Base-by-base conservation (phyloP, 2,888 invertebrate genomes). In the Chloroclysta siterata region DNA sequence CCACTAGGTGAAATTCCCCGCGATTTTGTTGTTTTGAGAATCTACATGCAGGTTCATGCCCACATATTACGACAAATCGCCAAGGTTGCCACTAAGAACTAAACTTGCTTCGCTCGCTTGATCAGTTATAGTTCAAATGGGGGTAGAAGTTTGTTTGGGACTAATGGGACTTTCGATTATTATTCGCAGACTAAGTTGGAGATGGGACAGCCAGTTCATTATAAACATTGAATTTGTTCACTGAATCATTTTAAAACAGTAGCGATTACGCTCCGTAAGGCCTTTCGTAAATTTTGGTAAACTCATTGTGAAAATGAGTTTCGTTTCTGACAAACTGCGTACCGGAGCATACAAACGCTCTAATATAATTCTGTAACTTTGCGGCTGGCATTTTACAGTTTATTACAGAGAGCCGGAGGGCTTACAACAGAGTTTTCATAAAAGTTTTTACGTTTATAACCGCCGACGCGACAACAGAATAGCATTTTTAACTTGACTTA, bases 371-470 rank as follows among this genome's bases (percentile, higher is more conserved):
- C 71, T 78, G 68, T 74, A 77, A 81, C 78, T 79, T 81, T 77
- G 80, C 73, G 80, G 78, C 71, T 68, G 75, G 77, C 78, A 79
- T 81, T 87, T 84, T 78, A 79, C 82, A 85, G 81, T 86, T 86
- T 88, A 88, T 88, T 86, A 84, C 85, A 72, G 81, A 75, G 79
- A 79, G 76, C 78, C 76, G 72, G 72, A 72, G 76, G 77, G 80
- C 74, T 73, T 70, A 72, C 66, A 73, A 68, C 73, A 65, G 75
- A 66, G 81, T 83, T 86, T 87, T 85, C 84, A 88, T 89, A 87
- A 88, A 89, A 88, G 74, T 89, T 89, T 89, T 89, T 85, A 88
- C 80, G 83, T 85, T 85, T 85, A 87, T 79, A 78, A 75, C 81
- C 72, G 53, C 52, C 63, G 41, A 74, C 76, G 73, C 72, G 77